Evolutionary conservation across 2,888 invertebrate species (phyloP).

Genomic region (Microdon myrmicae): DNA sequence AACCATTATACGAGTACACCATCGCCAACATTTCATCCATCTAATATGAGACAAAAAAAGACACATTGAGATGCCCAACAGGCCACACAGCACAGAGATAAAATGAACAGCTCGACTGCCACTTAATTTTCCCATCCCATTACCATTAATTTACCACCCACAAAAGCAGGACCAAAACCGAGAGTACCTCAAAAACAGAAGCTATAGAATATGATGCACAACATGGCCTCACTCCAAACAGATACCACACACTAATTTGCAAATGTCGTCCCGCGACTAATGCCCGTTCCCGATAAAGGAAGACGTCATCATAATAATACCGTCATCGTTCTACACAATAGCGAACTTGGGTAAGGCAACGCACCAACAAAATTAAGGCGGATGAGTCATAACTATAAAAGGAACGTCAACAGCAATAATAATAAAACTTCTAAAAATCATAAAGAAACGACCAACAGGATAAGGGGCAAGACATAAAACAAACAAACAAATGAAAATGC

Average conservation of each 20-base stretch:
- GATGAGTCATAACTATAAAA: slow-evolving; percentile 51
- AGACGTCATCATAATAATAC: slow-evolving; percentile 26
- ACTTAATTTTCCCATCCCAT: slow-evolving; percentile 53
- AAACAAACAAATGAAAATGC: no score
- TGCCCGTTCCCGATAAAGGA: slow-evolving; percentile 12
- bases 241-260: slow-evolving; percentile 32
- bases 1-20: slow-evolving; percentile 7
- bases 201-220: neutral
- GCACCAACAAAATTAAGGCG: slow-evolving; percentile 5
- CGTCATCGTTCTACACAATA: slow-evolving; percentile 9
- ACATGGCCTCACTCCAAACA: neutral
- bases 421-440: slow-evolving; percentile 51
- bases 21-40: slow-evolving; percentile 29
- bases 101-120: slow-evolving; percentile 50
- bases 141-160: slow-evolving; percentile 44
- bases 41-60: slow-evolving; percentile 42
- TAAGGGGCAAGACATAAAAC: slow-evolving; percentile 1
- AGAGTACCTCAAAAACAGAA: slow-evolving; percentile 12
- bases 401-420: slow-evolving; percentile 52
- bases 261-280: slow-evolving; percentile 5
- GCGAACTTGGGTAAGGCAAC: no score
- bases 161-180: slow-evolving; percentile 1
- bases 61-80: slow-evolving; percentile 41
- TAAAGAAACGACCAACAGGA: slow-evolving; percentile 27
- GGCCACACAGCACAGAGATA: slow-evolving; percentile 50